These are phyloP conservation scores for Chalcosyrphus nemorum DNA, from an alignment of 2,888 invertebrate genomes.

Conservation along the genomic window DNA sequence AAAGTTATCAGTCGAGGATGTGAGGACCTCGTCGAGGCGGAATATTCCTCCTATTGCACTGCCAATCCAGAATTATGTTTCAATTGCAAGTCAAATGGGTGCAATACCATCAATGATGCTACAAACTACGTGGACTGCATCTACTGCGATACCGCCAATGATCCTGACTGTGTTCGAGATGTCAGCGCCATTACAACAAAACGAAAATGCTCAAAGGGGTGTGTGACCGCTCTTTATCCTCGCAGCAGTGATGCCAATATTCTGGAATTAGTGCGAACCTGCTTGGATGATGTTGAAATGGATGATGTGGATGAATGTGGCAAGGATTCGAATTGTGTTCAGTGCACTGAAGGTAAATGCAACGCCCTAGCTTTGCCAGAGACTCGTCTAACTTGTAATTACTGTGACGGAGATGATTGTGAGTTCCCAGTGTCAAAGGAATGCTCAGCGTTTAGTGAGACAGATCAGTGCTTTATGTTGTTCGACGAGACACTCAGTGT, in stretches of 20 bases:
- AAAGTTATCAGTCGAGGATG: conserved; percentile 74
- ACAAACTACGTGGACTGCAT: conserved; percentile 64
- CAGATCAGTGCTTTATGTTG: conserved; percentile 75
- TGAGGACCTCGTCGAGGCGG: conserved; percentile 45
- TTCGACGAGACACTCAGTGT: conserved; percentile 71
- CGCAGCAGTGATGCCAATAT: conserved; percentile 52
- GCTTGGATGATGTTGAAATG: conserved; percentile 74
- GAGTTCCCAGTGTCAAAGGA: conserved; percentile 40
- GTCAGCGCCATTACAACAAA: conserved; percentile 29
- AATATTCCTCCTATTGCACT: conserved; percentile 60
- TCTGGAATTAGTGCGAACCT: conserved; percentile 74
- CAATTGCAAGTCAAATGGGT: conserved; percentile 75
- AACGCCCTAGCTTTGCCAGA: conserved; percentile 70
- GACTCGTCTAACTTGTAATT: conserved; percentile 70
- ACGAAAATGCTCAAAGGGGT: conserved; percentile 74
- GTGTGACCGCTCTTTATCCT: conserved; percentile 73
- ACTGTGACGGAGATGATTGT: conserved; percentile 71
- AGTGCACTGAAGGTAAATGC: conserved; percentile 65
- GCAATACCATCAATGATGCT: conserved; percentile 68
- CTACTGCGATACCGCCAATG: conserved; percentile 71
- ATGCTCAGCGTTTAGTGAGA: conserved; percentile 66
- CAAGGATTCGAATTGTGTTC: conserved; percentile 64
- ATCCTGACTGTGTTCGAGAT: conserved; percentile 69
- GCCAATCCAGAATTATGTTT: conserved; percentile 73
- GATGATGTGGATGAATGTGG: conserved; percentile 70